Evolutionary conservation across 2,113 vertebrate species (phyloP).

Genomic region (Alligator mississippiensis): DNA sequence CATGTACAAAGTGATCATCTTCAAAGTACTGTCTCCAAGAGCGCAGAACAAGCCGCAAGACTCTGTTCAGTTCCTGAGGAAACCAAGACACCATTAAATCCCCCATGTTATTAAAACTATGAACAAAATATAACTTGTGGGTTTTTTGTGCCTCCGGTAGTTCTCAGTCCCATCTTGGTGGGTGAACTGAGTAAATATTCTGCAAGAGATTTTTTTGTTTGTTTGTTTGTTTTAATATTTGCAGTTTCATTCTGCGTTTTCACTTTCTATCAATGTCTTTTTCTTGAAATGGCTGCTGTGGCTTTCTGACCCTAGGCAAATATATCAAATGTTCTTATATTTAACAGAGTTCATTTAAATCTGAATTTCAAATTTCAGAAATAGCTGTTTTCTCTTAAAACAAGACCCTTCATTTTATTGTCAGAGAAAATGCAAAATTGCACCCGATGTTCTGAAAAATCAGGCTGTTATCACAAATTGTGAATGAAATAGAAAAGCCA

Average conservation of each 20-base stretch:
- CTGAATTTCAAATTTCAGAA: not conserved
- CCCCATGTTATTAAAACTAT: not conserved
- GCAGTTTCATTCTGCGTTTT: not conserved
- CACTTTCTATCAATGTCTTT: not conserved
- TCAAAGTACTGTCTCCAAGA: not conserved
- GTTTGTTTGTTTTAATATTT: not conserved
- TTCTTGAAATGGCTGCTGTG: not conserved
- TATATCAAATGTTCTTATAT: not conserved
- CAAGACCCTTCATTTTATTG: not conserved
- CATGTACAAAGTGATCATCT: not conserved
- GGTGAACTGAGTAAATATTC: not conserved
- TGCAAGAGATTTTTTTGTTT: not conserved
- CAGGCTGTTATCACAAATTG: not conserved
- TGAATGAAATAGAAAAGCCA: not conserved
- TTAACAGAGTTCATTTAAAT: not conserved
- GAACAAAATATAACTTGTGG: not conserved
- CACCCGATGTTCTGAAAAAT: not conserved
- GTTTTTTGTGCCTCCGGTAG: not conserved
- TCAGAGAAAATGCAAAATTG: not conserved
- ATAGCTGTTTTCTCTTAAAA: not conserved
- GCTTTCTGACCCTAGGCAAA: not conserved
- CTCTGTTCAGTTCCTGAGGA: not conserved
- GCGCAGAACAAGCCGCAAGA: fast-evolving
- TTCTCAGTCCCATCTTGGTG: not conserved
- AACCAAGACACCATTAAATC: not conserved